Evolutionary conservation across 1,140 invertebrate genomes (phyloP).

Genomic region (Pectinophora gossypiella): DNA sequence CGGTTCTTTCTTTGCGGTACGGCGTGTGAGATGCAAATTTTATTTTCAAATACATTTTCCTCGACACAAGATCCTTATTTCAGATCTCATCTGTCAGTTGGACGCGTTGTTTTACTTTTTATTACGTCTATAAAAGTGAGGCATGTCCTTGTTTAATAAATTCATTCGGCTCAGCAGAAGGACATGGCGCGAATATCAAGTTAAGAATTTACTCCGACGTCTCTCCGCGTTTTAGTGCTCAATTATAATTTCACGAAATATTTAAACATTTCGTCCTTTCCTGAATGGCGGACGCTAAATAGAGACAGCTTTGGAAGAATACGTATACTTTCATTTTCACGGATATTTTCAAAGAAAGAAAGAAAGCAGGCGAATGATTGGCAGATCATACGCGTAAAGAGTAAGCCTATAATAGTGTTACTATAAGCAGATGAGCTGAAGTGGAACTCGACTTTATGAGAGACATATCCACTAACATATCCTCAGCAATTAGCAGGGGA

Average conservation of each 20-base stretch:
- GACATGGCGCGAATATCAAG: conserved; percentile 42
- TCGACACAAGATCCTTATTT: conserved; percentile 34
- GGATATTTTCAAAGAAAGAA: no score
- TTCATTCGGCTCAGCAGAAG: conserved; percentile 16
- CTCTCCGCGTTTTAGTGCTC: not conserved
- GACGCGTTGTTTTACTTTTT: conserved; percentile 62
- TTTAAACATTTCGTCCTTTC: not conserved
- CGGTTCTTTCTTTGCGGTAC: not conserved
- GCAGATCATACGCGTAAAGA: no score
- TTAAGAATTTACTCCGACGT: conserved; percentile 20
- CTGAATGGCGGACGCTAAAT: no score
- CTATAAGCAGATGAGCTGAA: no score
- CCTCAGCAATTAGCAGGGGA: no score
- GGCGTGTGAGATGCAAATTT: not conserved
- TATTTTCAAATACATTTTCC: conserved; percentile 11
- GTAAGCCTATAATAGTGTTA: no score
- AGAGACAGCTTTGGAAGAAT: no score
- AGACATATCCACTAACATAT: no score
- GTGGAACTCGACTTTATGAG: no score
- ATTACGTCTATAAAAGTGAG: conserved; percentile 47
- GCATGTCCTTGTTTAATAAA: conserved; percentile 46
- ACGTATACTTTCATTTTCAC: no score
- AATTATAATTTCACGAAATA: conserved; percentile 1
- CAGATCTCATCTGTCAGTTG: conserved; percentile 52
- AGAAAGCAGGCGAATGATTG: no score